phyloP scores from a whole-genome alignment of 2,888 invertebrate genomes.

The Pollenia amentaria region DNA sequence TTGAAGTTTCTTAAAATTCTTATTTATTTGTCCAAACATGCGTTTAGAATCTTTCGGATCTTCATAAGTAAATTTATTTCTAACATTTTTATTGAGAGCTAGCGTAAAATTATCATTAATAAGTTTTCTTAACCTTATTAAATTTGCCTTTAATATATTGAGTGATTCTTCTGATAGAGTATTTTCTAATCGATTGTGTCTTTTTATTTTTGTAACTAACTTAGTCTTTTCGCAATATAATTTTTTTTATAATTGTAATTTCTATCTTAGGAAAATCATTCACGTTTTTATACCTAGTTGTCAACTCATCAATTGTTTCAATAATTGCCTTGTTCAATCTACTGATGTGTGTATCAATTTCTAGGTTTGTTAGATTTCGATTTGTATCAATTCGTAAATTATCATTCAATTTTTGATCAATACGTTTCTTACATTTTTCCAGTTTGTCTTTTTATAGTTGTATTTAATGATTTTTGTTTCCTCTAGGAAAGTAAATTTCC shows the following conservation, averaged over 20 bases:
- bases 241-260: conserved; percentile 3
- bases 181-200: not conserved
- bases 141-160: conserved; percentile 5
- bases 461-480: not conserved
- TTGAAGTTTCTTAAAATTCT: conserved; percentile 14
- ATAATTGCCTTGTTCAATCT: conserved; percentile 18
- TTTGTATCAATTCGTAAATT: no score
- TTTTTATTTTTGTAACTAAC: not conserved
- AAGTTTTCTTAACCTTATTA: conserved; percentile 14
- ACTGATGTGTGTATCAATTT: not conserved
- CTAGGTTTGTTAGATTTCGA: conserved; percentile 15
- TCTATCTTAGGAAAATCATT: not conserved
- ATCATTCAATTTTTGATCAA: no score
- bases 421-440: not conserved
- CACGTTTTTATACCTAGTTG: not conserved
- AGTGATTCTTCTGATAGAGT: not conserved
- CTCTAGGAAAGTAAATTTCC: not conserved
- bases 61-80: not conserved
- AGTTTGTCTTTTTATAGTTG: not conserved
- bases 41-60: conserved; percentile 25
- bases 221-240: not conserved
- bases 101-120: conserved; percentile 19
- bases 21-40: conserved; percentile 29
- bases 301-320: not conserved
- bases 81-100: not conserved